These are phyloP conservation scores for Argyresthia albistria DNA, from an alignment of 2,888 invertebrate species.

Conservation along the genomic window DNA sequence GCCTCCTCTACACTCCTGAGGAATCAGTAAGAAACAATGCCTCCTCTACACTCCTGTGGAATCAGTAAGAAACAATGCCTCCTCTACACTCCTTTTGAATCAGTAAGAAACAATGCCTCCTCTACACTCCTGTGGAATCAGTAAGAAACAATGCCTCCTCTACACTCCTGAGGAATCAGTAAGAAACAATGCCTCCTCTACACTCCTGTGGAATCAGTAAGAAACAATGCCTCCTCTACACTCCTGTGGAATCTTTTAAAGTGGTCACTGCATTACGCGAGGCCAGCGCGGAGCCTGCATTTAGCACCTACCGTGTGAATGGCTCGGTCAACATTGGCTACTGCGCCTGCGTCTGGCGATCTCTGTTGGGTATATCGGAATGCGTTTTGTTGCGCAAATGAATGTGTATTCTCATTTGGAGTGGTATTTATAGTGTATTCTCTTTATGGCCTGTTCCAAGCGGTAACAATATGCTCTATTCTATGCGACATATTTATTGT, in stretches of 20 bases:
- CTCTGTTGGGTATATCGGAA: neutral
- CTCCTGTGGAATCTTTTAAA: neutral
- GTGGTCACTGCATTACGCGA: neutral
- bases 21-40: slow-evolving; percentile 1
- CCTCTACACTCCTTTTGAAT: no score
- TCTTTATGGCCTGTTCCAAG: no score
- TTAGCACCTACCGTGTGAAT: slow-evolving; percentile 43
- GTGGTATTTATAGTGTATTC: no score
- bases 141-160: no score
- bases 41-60: neutral
- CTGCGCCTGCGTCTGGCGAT: slow-evolving; percentile 15
- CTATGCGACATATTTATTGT: no score
- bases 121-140: neutral
- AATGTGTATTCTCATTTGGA: neutral
- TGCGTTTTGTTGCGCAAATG: neutral
- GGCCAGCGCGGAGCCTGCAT: slow-evolving; percentile 8
- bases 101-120: slow-evolving; percentile 1
- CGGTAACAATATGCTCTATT: no score
- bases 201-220: neutral
- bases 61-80: no score
- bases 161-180: no score
- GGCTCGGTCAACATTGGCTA: slow-evolving; percentile 38
- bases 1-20: no score
- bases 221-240: slow-evolving; percentile 1
- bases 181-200: slow-evolving; percentile 1